Conservation (phyloP, 1,140 invertebrate species). For the Carposina sasakii region DNA sequence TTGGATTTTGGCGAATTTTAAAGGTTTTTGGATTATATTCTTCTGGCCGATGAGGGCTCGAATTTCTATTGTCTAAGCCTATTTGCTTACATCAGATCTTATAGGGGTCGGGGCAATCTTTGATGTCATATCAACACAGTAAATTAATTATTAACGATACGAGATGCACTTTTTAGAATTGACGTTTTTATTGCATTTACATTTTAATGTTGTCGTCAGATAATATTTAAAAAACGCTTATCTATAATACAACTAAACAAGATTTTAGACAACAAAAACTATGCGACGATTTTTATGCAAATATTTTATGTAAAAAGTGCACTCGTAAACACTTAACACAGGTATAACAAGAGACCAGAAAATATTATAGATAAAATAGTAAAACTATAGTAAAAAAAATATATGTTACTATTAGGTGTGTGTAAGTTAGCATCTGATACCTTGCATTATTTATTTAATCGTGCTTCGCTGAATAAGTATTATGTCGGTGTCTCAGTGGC, state of each 20-base stretch:
- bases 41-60: too few relatives aligned
- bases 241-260: too few relatives aligned
- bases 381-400: slow-evolving; percentile 32
- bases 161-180: slow-evolving; percentile 44
- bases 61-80: too few relatives aligned
- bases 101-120: slow-evolving; percentile 23
- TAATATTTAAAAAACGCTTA: too few relatives aligned
- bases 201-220: too few relatives aligned
- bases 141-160: slow-evolving; percentile 29
- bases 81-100: too few relatives aligned
- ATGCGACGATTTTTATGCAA: background rate
- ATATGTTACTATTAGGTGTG: slow-evolving; percentile 36
- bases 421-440: slow-evolving; percentile 43
- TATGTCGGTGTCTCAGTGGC: too few relatives aligned
- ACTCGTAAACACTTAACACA: slow-evolving; percentile 30
- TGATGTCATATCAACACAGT: slow-evolving; percentile 48
- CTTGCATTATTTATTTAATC: slow-evolving; percentile 42
- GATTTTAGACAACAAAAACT: too few relatives aligned
- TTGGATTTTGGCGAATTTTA: too few relatives aligned
- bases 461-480: slow-evolving; percentile 43
- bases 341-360: slow-evolving; percentile 35
- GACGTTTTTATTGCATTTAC: slow-evolving; percentile 17
- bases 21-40: too few relatives aligned
- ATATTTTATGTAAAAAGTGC: slow-evolving; percentile 15
- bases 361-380: slow-evolving; percentile 29